phyloP scores from a whole-genome alignment of 2,888 invertebrate species.

The Lysandra bellargus region DNA sequence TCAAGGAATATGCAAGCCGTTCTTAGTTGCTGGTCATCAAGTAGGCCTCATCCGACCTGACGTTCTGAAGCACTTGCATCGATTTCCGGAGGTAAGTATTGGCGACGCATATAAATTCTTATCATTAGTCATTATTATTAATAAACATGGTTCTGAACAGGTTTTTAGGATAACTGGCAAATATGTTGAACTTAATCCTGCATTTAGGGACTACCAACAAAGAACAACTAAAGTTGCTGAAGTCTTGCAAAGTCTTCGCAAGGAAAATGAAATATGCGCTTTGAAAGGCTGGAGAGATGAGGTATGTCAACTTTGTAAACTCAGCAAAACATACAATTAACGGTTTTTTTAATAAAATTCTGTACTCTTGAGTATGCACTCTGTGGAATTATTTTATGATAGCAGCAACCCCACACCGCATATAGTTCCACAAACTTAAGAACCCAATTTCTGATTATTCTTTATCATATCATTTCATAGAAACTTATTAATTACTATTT shows the following conservation, averaged over 20 bases:
- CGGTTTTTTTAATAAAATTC: too few species aligned
- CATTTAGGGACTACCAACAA: slow-evolving; percentile 91
- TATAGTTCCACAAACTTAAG: too few species aligned
- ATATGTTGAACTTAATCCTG: slow-evolving; percentile 91
- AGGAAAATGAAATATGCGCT: slow-evolving; percentile 88
- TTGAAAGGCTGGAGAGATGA: slow-evolving; percentile 96
- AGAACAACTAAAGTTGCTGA: slow-evolving; percentile 88
- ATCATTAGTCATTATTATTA: background rate
- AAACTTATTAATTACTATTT: too few species aligned
- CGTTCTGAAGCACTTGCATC: slow-evolving; percentile 88
- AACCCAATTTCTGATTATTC: too few species aligned
- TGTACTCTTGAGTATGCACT: too few species aligned
- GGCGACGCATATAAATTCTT: slow-evolving; percentile 28
- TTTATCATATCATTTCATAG: too few species aligned
- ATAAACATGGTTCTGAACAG: slow-evolving; percentile 54
- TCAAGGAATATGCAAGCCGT: slow-evolving; percentile 90
- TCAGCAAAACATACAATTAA: background rate
- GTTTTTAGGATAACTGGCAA: slow-evolving; percentile 86
- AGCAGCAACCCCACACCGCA: too few species aligned
- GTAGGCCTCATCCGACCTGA: slow-evolving; percentile 93
- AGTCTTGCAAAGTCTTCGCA: slow-evolving; percentile 87
- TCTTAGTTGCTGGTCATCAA: slow-evolving; percentile 93
- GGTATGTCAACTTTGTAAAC: slow-evolving; percentile 64
- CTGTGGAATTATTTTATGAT: too few species aligned
- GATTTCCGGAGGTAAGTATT: slow-evolving; percentile 87